Percentiles rank a stretch among this genome's conserved stretches.
These are phyloP conservation scores for Cabera pusaria DNA, from an alignment of 2,888 invertebrate species.

Conservation along the genomic window DNA sequence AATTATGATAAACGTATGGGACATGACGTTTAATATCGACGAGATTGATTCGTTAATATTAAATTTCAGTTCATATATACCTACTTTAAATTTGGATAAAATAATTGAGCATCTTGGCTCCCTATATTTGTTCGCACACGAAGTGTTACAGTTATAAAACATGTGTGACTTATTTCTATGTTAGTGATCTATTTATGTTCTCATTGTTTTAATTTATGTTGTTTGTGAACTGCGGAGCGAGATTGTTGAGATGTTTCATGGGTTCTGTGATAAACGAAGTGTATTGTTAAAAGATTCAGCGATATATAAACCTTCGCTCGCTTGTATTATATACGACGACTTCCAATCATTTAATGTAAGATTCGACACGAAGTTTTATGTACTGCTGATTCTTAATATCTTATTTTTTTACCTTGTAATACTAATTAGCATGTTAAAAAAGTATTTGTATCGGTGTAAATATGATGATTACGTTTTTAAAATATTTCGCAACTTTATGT, in stretches of 20 bases:
- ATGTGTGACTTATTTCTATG: constrained; percentile 24
- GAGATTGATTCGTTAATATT: too few species aligned
- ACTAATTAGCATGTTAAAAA: constrained; percentile 38
- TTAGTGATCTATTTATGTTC: constrained; percentile 34
- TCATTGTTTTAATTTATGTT: constrained; percentile 39
- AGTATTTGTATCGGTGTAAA: constrained; percentile 51
- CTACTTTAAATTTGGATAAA: too few species aligned
- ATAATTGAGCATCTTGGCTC: too few species aligned
- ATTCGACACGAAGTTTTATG: constrained; percentile 25
- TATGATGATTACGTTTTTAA: constrained; percentile 44
- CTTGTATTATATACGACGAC: constrained; percentile 20
- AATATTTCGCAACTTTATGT: constrained; percentile 48
- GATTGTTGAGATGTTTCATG: constrained; percentile 45
- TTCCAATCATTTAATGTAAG: constrained; percentile 14
- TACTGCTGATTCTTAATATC: constrained; percentile 43
- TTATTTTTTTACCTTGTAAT: constrained; percentile 46
- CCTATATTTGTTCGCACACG: constrained; percentile 5
- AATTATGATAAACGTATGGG: too few species aligned
- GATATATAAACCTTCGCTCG: constrained; percentile 32
- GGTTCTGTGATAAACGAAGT: constrained; percentile 66
- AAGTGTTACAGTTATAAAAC: constrained; percentile 16
- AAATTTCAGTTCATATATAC: too few species aligned
- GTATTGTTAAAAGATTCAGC: constrained; percentile 39
- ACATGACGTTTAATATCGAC: too few species aligned
- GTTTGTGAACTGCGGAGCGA: constrained; percentile 44